Percentiles rank a stretch among this genome's conserved stretches.
phyloP scores from a whole-genome alignment of 2,888 invertebrate species.

The Oligia strigilis region DNA sequence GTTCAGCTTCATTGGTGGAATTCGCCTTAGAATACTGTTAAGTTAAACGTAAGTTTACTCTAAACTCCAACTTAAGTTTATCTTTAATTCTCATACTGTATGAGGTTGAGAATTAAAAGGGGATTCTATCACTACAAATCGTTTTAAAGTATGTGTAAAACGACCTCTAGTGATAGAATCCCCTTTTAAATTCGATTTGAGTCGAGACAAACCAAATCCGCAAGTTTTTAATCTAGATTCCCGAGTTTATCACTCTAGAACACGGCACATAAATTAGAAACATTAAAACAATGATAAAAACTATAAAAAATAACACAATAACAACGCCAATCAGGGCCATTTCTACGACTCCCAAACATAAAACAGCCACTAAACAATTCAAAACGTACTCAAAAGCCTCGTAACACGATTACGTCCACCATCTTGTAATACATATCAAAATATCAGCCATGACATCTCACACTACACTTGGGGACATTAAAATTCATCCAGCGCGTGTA shows the following conservation, averaged over 20 bases:
- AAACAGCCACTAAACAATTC: constrained; percentile 36
- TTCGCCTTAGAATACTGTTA: background rate
- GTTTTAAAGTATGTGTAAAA: background rate
- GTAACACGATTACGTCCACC: constrained; percentile 46
- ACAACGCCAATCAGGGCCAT: background rate
- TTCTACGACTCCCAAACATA: background rate
- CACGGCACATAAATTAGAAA: background rate
- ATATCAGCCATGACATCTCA: constrained; percentile 52
- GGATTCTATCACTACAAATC: no score
- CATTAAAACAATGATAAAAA: background rate
- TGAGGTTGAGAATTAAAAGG: no score
- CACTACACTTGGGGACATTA: constrained; percentile 78
- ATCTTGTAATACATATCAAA: constrained; percentile 54
- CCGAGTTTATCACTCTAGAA: background rate
- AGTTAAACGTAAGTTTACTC: background rate
- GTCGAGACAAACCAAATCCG: background rate
- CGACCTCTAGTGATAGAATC: no score
- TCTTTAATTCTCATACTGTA: background rate
- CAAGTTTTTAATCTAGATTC: background rate
- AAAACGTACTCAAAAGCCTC: constrained; percentile 20
- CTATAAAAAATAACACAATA: background rate
- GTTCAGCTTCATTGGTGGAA: background rate
- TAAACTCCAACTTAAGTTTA: background rate
- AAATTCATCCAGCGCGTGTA: constrained; percentile 86
- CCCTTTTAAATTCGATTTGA: no score